A percentile compares a stretch with the other conserved stretches of the same genome.
These are phyloP conservation scores for Brachionus calyciflorus DNA, from an alignment of 1,140 invertebrate genomes.

Conservation along the genomic window DNA sequence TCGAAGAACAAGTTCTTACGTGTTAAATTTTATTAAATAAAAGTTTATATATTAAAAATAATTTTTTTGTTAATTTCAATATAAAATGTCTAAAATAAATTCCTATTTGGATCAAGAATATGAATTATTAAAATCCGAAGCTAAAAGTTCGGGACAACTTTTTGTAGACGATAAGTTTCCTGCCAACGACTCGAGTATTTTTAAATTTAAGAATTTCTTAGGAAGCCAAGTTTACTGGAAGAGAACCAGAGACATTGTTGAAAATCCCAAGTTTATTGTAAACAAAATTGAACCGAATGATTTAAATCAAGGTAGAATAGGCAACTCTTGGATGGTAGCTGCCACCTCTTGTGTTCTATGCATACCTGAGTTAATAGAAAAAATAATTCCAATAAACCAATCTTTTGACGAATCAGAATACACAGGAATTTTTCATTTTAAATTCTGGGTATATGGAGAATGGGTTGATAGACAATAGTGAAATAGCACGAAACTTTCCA, in stretches of 20 bases:
- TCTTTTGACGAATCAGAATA: constrained; percentile 64
- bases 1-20: too few relatives aligned
- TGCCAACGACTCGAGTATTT: constrained; percentile 64
- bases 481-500: constrained; percentile 72
- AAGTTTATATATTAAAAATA: too few relatives aligned
- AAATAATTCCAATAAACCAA: constrained; percentile 70
- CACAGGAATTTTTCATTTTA: constrained; percentile 65
- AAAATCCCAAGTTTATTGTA: constrained; percentile 50
- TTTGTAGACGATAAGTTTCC: constrained; percentile 72
- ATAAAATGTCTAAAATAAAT: too few relatives aligned
- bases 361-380: constrained; percentile 68
- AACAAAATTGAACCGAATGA: constrained; percentile 60
- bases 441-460: constrained; percentile 74
- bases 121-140: too few relatives aligned
- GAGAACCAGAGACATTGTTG: constrained; percentile 58
- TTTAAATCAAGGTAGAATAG: constrained; percentile 69
- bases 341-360: constrained; percentile 69
- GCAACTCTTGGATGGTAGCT: constrained; percentile 68
- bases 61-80: too few relatives aligned
- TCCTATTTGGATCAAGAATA: too few relatives aligned
- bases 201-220: constrained; percentile 56
- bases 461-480: constrained; percentile 75
- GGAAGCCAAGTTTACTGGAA: constrained; percentile 62
- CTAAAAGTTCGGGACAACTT: constrained; percentile 65
- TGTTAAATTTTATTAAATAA: too few relatives aligned